Evolutionary conservation across 2,797 vertebrate genomes (phyloP).

Genomic region (Xyrichtys novacula): DNA sequence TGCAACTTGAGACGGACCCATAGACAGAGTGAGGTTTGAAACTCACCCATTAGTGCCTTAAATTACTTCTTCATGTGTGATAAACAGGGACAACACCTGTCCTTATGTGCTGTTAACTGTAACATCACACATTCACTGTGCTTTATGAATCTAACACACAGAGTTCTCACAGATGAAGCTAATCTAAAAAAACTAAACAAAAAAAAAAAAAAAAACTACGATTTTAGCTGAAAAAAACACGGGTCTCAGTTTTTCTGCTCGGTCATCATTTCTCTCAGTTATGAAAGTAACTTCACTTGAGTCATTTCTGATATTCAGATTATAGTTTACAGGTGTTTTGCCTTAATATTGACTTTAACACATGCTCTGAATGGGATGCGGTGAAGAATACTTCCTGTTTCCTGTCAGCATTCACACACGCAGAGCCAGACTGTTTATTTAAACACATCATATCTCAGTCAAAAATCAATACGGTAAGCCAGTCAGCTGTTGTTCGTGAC

Average conservation of each 20-base stretch:
- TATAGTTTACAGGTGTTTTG: not conserved
- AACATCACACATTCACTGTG: constrained; percentile 72
- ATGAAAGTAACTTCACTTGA: not conserved
- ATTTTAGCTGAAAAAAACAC: constrained; percentile 14
- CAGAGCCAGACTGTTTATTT: not conserved
- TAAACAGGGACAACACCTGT: constrained; percentile 43
- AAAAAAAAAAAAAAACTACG: too few species aligned
- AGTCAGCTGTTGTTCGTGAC: not conserved
- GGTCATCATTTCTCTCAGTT: constrained; percentile 22
- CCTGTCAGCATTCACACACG: too few species aligned
- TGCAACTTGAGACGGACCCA: constrained; percentile 66
- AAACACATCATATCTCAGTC: not conserved
- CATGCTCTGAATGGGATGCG: not conserved
- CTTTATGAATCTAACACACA: constrained; percentile 43
- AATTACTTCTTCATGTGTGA: constrained; percentile 46
- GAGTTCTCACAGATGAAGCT: constrained; percentile 4
- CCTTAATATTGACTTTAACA: too few species aligned
- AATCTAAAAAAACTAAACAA: too few species aligned
- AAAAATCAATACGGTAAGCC: not conserved
- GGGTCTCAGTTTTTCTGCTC: not conserved
- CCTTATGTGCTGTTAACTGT: constrained; percentile 37
- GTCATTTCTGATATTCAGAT: not conserved
- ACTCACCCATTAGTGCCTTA: constrained; percentile 80
- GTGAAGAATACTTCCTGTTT: too few species aligned
- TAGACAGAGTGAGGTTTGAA: constrained; percentile 57